A percentile compares a stretch with the other conserved stretches of the same genome.
Conservation (phyloP, 2,888 invertebrate genomes). For the Papilio elwesi region DNA sequence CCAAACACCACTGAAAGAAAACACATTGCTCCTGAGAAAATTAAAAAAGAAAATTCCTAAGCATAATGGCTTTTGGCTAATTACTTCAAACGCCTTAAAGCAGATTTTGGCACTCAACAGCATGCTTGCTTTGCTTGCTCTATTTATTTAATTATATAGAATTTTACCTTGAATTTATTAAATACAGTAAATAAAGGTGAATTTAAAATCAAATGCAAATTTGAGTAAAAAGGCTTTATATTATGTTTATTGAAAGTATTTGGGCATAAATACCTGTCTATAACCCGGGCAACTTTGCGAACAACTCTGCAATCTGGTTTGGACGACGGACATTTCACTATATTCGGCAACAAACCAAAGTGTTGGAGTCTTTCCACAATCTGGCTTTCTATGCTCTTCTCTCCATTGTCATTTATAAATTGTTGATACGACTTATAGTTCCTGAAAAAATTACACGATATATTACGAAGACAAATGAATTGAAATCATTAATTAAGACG, state of each 20-base stretch:
- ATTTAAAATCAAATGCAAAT: too few species aligned
- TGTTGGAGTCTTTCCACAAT: conserved; percentile 64
- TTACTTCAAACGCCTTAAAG: too few species aligned
- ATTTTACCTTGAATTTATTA: too few species aligned
- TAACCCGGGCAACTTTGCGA: conserved; percentile 67
- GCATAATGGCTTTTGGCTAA: too few species aligned
- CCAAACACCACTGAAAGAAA: too few species aligned
- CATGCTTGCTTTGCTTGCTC: too few species aligned
- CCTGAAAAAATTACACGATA: conserved; percentile 54
- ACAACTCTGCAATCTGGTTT: conserved; percentile 63
- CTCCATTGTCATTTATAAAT: conserved; percentile 55
- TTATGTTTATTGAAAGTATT: not conserved
- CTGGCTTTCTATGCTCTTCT: conserved; percentile 62
- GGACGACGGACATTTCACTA: conserved; percentile 59
- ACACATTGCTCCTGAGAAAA: too few species aligned
- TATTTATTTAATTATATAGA: too few species aligned
- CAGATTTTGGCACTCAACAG: too few species aligned
- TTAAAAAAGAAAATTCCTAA: too few species aligned
- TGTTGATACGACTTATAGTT: conserved; percentile 66
- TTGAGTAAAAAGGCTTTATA: not conserved
- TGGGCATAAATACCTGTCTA: conserved; percentile 62
- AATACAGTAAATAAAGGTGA: too few species aligned
- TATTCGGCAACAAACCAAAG: conserved; percentile 63
- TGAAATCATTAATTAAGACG: not conserved
- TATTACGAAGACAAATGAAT: not conserved